A percentile compares a stretch with the other conserved stretches of the same genome.
phyloP scores from a whole-genome alignment of 2,888 invertebrate species.

The Hypsopygia costalis region DNA sequence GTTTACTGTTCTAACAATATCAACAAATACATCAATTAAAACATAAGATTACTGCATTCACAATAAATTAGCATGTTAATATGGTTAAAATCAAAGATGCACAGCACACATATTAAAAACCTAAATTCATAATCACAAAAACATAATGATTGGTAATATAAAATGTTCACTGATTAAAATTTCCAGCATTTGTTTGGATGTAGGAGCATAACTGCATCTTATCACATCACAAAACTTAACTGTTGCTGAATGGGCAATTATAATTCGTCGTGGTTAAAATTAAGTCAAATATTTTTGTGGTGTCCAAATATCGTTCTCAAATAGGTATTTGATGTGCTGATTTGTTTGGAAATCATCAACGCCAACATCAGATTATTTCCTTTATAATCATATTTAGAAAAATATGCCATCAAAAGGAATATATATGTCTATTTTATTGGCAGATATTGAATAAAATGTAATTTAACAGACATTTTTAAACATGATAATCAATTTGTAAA shows the following conservation, averaged over 20 bases:
- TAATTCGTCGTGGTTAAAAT: slow-evolving; percentile 61
- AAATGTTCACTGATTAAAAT: slow-evolving; percentile 76
- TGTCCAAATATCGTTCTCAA: slow-evolving; percentile 42
- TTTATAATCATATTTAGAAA: slow-evolving; percentile 62
- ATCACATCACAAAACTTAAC: too few relatives aligned
- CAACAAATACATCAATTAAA: slow-evolving; percentile 37
- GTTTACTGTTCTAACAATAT: slow-evolving; percentile 32
- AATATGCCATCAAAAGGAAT: slow-evolving; percentile 61
- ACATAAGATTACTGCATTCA: slow-evolving; percentile 47
- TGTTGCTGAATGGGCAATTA: slow-evolving; percentile 1
- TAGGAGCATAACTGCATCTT: too few relatives aligned
- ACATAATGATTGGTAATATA: slow-evolving; percentile 49
- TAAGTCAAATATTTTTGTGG: slow-evolving; percentile 50
- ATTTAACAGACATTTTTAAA: slow-evolving; percentile 20
- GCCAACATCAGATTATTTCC: slow-evolving; percentile 37
- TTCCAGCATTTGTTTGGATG: slow-evolving; percentile 31
- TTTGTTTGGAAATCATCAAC: slow-evolving; percentile 37
- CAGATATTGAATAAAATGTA: slow-evolving; percentile 20
- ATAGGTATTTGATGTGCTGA: slow-evolving; percentile 41
- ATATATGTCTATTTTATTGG: slow-evolving; percentile 29
- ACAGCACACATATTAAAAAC: slow-evolving; percentile 52
- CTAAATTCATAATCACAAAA: slow-evolving; percentile 57
- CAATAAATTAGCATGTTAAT: slow-evolving; percentile 72
- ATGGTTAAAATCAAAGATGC: slow-evolving; percentile 77
- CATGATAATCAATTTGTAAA: slow-evolving; percentile 65